phyloP scores from a whole-genome alignment of 2,113 vertebrate species.

The Thamnaconus septentrionalis region DNA sequence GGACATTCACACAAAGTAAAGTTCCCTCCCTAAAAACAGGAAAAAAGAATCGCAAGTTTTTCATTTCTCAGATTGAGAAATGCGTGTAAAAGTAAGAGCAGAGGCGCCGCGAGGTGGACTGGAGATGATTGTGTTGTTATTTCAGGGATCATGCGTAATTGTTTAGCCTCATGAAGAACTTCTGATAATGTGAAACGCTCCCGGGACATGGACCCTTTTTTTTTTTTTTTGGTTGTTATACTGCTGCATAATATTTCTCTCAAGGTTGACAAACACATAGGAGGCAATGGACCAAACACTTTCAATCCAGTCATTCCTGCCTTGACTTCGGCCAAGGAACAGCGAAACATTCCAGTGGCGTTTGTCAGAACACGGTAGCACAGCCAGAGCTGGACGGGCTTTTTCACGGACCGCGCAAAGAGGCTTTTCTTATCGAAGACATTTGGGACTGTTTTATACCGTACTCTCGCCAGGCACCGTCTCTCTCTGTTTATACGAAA shows the following conservation, averaged over 20 bases:
- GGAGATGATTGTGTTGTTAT: slow-evolving; percentile 40
- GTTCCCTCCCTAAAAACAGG: not conserved
- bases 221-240: slow-evolving; percentile 32
- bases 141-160: slow-evolving; percentile 67
- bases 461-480: slow-evolving; percentile 45
- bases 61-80: slow-evolving; percentile 60
- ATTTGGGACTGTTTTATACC: slow-evolving; percentile 62
- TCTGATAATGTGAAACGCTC: slow-evolving; percentile 43
- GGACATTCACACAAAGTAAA: slow-evolving; percentile 87
- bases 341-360: slow-evolving; percentile 80
- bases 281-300: slow-evolving; percentile 81
- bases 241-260: slow-evolving; percentile 44
- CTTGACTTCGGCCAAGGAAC: slow-evolving; percentile 78
- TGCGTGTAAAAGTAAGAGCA: slow-evolving; percentile 17
- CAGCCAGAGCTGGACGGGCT: slow-evolving; percentile 66
- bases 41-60: not conserved
- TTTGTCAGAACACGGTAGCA: slow-evolving; percentile 75
- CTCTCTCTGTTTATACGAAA: slow-evolving; percentile 55
- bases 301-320: slow-evolving; percentile 72
- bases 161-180: slow-evolving; percentile 35
- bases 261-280: slow-evolving; percentile 40
- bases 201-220: slow-evolving; percentile 36
- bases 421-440: slow-evolving; percentile 72
- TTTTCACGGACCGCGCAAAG: slow-evolving; percentile 72
- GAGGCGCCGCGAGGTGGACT: slow-evolving; percentile 28